A percentile compares a stretch with the other conserved stretches of the same genome.
Evolutionary conservation across 2,113 vertebrate genomes (phyloP).

Genomic region (Furnarius figulus): DNA sequence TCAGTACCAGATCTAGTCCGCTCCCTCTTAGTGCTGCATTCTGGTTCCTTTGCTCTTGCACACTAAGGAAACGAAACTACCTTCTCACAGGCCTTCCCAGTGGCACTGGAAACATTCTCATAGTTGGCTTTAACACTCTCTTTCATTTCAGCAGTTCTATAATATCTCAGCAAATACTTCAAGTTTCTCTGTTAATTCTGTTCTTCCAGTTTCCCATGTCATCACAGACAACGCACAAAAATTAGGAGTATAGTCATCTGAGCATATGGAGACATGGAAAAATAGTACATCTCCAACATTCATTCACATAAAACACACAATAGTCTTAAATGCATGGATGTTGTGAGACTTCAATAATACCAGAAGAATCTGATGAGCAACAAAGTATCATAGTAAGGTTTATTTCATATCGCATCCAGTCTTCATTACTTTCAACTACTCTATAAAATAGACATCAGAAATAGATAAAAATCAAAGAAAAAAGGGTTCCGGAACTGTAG

Average conservation of each 20-base stretch:
- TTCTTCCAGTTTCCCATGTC: neutral
- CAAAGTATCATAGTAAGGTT: neutral
- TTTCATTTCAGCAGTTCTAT: neutral
- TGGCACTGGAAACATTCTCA: neutral
- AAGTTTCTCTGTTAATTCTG: neutral
- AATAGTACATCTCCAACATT: neutral
- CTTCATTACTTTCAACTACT: neutral
- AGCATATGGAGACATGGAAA: neutral
- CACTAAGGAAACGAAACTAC: neutral
- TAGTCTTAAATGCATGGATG: neutral
- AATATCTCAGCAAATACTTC: neutral
- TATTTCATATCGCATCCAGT: neutral
- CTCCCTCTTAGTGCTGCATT: neutral
- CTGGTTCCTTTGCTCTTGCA: neutral
- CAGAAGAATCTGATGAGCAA: neutral
- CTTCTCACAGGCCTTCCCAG: neutral
- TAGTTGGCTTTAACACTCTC: neutral
- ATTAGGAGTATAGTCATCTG: neutral
- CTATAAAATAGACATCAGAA: neutral
- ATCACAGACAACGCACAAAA: neutral
- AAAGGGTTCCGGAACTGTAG: neutral
- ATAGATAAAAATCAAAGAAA: neutral
- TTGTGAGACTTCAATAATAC: neutral
- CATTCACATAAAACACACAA: neutral
- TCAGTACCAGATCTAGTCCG: neutral